These are phyloP conservation scores for Drymonia ruficornis DNA, from an alignment of 2,888 invertebrate species.

Conservation along the genomic window DNA sequence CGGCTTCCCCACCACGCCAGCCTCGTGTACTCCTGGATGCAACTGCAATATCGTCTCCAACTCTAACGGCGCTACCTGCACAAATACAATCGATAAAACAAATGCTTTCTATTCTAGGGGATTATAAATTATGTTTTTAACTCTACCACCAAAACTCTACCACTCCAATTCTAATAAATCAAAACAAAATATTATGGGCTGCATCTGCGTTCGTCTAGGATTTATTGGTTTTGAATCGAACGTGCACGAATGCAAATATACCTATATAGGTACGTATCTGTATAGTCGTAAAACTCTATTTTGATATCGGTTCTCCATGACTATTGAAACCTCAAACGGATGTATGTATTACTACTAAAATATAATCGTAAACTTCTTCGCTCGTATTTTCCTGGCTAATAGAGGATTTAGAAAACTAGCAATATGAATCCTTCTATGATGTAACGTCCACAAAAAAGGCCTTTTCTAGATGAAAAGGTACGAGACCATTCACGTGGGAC, in stretches of 20 bases:
- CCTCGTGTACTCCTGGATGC: slow-evolving; percentile 89
- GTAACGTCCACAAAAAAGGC: slow-evolving; percentile 16
- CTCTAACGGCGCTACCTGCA: slow-evolving; percentile 91
- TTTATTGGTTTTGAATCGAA: not conserved
- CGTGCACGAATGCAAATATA: not conserved
- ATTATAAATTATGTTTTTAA: no score
- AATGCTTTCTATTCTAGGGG: not conserved
- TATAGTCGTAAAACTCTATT: no score
- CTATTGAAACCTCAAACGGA: not conserved
- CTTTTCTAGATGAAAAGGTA: slow-evolving; percentile 33
- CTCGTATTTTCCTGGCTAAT: not conserved
- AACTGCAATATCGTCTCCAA: slow-evolving; percentile 90
- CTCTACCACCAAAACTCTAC: no score
- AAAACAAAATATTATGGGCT: no score
- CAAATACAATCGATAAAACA: slow-evolving; percentile 1
- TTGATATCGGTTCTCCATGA: not conserved
- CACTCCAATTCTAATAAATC: no score
- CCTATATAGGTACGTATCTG: not conserved
- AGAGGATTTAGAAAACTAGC: slow-evolving; percentile 1
- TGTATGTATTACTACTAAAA: not conserved
- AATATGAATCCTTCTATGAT: slow-evolving; percentile 8
- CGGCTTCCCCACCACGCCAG: slow-evolving; percentile 91
- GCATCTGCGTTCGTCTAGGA: no score
- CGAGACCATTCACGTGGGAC: slow-evolving; percentile 17
- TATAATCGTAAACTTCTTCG: not conserved